Conservation (phyloP, 2,888 invertebrate genomes). For the Carterocephalus palaemon region DNA sequence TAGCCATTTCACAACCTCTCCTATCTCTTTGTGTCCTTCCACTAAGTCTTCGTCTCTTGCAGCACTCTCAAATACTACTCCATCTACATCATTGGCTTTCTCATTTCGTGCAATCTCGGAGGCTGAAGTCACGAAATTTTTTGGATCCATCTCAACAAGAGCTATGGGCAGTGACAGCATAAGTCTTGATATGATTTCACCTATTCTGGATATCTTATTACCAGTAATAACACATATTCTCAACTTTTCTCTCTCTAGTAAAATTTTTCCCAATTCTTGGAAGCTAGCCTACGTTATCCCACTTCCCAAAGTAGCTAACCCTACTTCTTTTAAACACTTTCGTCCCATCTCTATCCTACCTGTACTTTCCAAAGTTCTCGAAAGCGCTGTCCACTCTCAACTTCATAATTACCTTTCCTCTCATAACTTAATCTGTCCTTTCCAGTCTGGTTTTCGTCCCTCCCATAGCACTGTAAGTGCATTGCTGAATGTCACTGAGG, state of each 20-base stretch:
- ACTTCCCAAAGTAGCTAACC: conserved; percentile 4
- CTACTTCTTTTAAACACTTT: no score
- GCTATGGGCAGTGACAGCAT: conserved; percentile 13
- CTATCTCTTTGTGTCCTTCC: neutral
- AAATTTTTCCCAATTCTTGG: conserved; percentile 32
- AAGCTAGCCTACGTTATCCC: conserved; percentile 31
- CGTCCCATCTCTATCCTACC: no score
- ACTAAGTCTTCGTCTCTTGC: conserved; percentile 48
- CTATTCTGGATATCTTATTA: neutral
- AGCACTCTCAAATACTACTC: conserved; percentile 62
- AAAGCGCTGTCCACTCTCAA: no score
- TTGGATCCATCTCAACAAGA: conserved; percentile 2
- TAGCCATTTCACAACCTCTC: conserved; percentile 8
- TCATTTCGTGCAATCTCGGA: conserved; percentile 1
- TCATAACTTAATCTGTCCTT: no score
- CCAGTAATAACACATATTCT: conserved; percentile 6
- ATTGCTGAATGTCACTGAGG: no score
- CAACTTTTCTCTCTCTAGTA: conserved; percentile 4
- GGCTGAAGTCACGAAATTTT: conserved; percentile 2
- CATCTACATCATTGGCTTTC: conserved; percentile 1
- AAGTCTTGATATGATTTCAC: conserved; percentile 10
- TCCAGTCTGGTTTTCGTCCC: conserved; percentile 22
- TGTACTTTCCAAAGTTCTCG: no score
- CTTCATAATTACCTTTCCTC: no score
- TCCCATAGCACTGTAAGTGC: no score